phyloP scores from a whole-genome alignment of 2,797 vertebrate species.

The Allobates femoralis region DNA sequence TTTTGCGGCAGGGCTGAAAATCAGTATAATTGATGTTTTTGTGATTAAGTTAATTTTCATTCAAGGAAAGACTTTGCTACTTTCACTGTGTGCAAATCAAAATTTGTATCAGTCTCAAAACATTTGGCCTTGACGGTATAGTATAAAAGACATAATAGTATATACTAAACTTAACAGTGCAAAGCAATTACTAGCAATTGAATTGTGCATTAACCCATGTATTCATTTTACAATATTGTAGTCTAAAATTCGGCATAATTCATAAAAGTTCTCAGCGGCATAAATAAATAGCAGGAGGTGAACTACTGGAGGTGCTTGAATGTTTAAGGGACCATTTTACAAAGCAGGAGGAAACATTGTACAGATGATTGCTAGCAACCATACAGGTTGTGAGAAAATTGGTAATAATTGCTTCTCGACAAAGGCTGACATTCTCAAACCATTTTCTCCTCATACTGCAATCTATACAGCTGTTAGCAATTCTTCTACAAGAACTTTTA shows the following conservation, averaged over 20 bases:
- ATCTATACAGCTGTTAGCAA: neutral
- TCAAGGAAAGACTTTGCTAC: too few relatives aligned
- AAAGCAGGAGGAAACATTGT: neutral
- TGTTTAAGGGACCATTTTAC: neutral
- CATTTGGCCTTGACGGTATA: too few relatives aligned
- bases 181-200: neutral
- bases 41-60: too few relatives aligned
- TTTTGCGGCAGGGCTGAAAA: too few relatives aligned
- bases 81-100: too few relatives aligned
- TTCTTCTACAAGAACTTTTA: neutral
- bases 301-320: neutral
- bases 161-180: too few relatives aligned
- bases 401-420: conserved; percentile 6
- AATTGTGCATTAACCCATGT: neutral
- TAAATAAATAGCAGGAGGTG: neutral
- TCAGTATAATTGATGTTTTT: too few relatives aligned
- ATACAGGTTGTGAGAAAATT: neutral
- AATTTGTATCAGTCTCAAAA: too few relatives aligned
- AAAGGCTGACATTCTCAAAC: neutral
- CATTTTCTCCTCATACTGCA: neutral
- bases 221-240: neutral
- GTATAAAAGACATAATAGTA: too few relatives aligned
- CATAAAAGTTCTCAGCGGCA: neutral
- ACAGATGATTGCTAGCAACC: neutral
- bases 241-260: neutral